These are phyloP conservation scores for Drosophila falleni DNA, from an alignment of 2,888 invertebrate genomes.

Conservation along the genomic window DNA sequence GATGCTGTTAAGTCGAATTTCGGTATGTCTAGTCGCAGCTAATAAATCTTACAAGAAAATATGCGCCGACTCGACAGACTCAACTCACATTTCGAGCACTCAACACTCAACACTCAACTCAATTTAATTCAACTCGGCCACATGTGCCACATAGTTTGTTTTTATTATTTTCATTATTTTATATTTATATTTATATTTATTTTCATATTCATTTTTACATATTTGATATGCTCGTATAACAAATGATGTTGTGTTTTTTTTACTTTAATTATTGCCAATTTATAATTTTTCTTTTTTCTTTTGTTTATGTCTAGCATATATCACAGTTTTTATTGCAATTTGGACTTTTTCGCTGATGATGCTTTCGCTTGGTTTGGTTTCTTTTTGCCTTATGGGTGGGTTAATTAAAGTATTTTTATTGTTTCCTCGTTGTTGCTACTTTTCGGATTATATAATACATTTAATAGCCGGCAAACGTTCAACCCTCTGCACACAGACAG, in stretches of 20 bases:
- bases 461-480: conserved; percentile 68
- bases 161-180: conserved; percentile 27
- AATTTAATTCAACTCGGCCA: conserved; percentile 32
- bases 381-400: conserved; percentile 39
- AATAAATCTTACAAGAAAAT: conserved; percentile 66
- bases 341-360: conserved; percentile 41
- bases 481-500: conserved; percentile 59
- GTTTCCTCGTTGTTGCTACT: conserved; percentile 63
- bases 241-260: conserved; percentile 39
- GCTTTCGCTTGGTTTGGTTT: conserved; percentile 46
- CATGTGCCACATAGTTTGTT: conserved; percentile 60
- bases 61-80: conserved; percentile 9
- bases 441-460: conserved; percentile 69
- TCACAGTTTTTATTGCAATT: conserved; percentile 58
- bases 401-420: conserved; percentile 71
- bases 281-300: conserved; percentile 49
- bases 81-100: conserved; percentile 44
- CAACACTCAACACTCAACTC: conserved; percentile 38
- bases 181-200: conserved; percentile 19
- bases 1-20: conserved; percentile 38
- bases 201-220: conserved; percentile 55
- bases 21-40: conserved; percentile 69
- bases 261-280: conserved; percentile 67
- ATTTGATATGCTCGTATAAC: conserved; percentile 55
- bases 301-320: conserved; percentile 65